Conservation (phyloP, 2,888 invertebrate genomes). For the Caenorhabditis drosophilae region DNA sequence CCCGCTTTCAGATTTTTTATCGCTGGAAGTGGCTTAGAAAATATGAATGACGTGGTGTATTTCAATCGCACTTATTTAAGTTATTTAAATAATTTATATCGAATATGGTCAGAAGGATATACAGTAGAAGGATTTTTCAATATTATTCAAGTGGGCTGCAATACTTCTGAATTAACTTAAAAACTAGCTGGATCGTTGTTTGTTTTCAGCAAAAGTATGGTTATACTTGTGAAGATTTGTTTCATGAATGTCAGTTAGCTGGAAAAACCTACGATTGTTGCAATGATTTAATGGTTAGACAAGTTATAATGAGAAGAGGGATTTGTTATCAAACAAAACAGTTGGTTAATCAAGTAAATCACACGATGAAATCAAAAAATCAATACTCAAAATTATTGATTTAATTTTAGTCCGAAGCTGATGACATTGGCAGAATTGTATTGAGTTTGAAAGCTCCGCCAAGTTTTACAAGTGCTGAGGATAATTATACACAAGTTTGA, state of each 20-base stretch:
- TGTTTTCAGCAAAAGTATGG: conserved; percentile 58
- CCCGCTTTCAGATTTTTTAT: conserved; percentile 47
- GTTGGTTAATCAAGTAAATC: conserved; percentile 54
- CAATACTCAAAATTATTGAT: neutral
- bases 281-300: conserved; percentile 50
- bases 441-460: conserved; percentile 57
- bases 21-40: conserved; percentile 63
- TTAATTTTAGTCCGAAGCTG: conserved; percentile 58
- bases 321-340: conserved; percentile 60
- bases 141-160: conserved; percentile 45
- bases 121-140: conserved; percentile 54
- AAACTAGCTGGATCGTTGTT: neutral
- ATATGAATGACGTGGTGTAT: conserved; percentile 56
- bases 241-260: conserved; percentile 58
- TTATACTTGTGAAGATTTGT: conserved; percentile 63
- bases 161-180: neutral
- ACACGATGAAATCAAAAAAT: neutral
- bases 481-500: conserved; percentile 55
- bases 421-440: conserved; percentile 63
- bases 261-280: conserved; percentile 60
- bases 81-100: conserved; percentile 49
- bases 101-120: conserved; percentile 58
- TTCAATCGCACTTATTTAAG: conserved; percentile 60
- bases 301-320: conserved; percentile 61
- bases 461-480: conserved; percentile 51